Evolutionary conservation across 2,888 invertebrate species (phyloP).

Genomic region (Pilophorus perplexus): DNA sequence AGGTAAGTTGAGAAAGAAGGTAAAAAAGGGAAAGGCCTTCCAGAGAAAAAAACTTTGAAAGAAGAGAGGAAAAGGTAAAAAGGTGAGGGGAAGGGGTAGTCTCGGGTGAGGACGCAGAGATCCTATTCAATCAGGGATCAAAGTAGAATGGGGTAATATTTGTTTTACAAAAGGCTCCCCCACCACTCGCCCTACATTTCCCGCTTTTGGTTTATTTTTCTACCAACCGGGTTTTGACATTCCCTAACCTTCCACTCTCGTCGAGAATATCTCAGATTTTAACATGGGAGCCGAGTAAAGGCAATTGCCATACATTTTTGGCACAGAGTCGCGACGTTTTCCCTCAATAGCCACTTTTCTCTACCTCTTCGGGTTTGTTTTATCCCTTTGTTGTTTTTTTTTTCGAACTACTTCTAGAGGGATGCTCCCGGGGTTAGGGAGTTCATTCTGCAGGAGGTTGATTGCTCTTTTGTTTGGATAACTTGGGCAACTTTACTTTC

Average conservation of each 20-base stretch:
- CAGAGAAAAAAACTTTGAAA: not conserved
- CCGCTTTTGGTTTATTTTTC: too few relatives aligned
- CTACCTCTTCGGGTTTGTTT: not conserved
- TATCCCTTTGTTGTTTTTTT: not conserved
- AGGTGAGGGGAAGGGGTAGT: not conserved
- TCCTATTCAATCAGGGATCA: conserved; percentile 35
- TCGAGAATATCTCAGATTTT: not conserved
- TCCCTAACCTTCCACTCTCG: not conserved
- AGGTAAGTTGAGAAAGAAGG: not conserved
- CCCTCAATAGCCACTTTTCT: too few relatives aligned
- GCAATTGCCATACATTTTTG: too few relatives aligned
- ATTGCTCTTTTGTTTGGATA: not conserved
- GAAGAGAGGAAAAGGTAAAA: not conserved
- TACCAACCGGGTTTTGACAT: not conserved
- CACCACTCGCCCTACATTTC: not conserved
- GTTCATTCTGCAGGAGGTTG: not conserved
- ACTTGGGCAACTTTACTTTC: not conserved
- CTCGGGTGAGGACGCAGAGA: too few relatives aligned
- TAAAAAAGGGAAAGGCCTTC: too few relatives aligned
- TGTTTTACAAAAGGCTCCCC: conserved; percentile 30
- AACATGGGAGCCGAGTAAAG: not conserved
- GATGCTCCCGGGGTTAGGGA: not conserved
- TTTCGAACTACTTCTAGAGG: not conserved
- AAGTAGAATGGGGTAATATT: conserved; percentile 35
- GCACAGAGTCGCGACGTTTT: too few relatives aligned